Evolutionary conservation across 2,888 invertebrate genomes (phyloP).

Genomic region (Eremobia ochroleuca): DNA sequence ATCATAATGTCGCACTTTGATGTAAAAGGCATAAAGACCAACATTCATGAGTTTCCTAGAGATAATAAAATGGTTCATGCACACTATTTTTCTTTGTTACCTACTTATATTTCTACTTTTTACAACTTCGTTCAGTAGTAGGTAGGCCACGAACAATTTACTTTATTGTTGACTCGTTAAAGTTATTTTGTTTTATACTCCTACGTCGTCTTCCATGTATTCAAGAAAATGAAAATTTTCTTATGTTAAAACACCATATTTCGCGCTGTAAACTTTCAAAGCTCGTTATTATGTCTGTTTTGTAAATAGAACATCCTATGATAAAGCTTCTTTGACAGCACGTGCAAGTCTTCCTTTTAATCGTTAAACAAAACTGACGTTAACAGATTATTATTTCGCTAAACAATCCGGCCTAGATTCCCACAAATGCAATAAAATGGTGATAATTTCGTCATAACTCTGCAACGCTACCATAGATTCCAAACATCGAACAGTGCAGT

Average conservation of each 20-base stretch:
- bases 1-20: constrained; percentile 19
- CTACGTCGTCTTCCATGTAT: neutral
- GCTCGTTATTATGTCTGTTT: constrained; percentile 15
- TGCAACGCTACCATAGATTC: constrained; percentile 67
- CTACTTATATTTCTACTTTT: constrained; percentile 26
- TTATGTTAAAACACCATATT: neutral
- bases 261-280: neutral
- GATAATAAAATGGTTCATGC: constrained; percentile 24
- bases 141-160: constrained; percentile 26
- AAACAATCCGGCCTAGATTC: constrained; percentile 59
- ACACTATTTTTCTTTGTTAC: constrained; percentile 17
- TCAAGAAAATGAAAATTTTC: neutral
- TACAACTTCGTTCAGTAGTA: constrained; percentile 30
- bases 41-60: constrained; percentile 38
- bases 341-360: constrained; percentile 33
- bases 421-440: constrained; percentile 62
- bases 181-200: constrained; percentile 10
- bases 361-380: constrained; percentile 49
- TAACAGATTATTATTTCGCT: constrained; percentile 52
- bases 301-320: constrained; percentile 4
- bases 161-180: constrained; percentile 30
- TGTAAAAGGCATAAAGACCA: constrained; percentile 24
- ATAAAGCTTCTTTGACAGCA: constrained; percentile 18
- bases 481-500: constrained; percentile 72
- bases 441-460: constrained; percentile 69